These are phyloP conservation scores for Chloropsis hardwickii DNA, from an alignment of 2,113 vertebrate genomes.

Conservation along the genomic window DNA sequence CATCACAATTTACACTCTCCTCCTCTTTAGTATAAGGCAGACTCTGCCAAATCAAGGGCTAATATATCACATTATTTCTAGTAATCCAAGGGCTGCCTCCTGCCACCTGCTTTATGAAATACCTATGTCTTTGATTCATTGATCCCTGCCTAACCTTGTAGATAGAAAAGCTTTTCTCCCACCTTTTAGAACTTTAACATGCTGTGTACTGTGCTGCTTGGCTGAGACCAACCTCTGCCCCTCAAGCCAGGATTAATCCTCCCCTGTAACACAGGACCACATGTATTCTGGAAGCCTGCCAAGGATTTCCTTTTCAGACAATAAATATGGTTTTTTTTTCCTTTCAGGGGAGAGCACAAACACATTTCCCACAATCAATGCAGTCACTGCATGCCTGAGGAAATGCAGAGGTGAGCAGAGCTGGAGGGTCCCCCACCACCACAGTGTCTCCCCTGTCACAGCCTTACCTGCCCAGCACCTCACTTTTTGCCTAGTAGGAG, in stretches of 20 bases:
- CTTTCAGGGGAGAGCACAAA: neutral
- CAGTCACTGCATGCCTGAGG: neutral
- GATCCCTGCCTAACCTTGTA: constrained; percentile 44
- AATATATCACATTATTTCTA: constrained; percentile 68
- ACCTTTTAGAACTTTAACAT: neutral
- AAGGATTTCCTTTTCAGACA: neutral
- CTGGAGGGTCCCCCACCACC: neutral
- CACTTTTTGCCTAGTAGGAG: neutral
- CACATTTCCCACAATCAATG: neutral
- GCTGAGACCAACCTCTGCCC: neutral
- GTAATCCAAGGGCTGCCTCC: constrained; percentile 64
- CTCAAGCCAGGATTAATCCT: neutral
- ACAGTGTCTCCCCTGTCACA: neutral
- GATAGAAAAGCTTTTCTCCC: neutral
- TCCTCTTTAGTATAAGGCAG: constrained; percentile 64
- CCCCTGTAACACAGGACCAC: neutral
- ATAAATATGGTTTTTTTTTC: neutral
- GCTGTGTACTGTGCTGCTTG: neutral
- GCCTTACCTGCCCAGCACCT: neutral
- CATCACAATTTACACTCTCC: constrained; percentile 65
- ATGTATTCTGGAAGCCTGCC: neutral
- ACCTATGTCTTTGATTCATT: constrained; percentile 65
- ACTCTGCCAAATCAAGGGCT: constrained; percentile 60
- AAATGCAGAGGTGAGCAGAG: neutral
- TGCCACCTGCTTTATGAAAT: constrained; percentile 65